Conservation (phyloP, 2,888 invertebrate genomes). For the Carterocephalus palaemon region DNA sequence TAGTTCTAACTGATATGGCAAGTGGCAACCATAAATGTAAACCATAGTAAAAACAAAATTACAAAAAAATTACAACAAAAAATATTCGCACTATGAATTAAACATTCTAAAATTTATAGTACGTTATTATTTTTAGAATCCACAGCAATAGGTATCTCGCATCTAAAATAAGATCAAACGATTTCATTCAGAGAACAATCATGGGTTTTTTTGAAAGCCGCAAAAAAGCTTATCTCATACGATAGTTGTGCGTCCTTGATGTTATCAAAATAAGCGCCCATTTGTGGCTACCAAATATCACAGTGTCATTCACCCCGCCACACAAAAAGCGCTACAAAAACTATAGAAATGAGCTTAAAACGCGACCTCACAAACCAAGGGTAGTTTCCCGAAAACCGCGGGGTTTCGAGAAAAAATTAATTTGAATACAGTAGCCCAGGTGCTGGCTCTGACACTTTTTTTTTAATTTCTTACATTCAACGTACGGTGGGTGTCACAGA, state of each 20-base stretch:
- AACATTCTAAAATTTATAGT: no score
- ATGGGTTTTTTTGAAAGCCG: neutral
- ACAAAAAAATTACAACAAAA: no score
- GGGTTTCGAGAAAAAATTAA: slow-evolving; percentile 56
- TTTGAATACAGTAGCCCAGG: slow-evolving; percentile 76
- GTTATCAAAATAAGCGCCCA: slow-evolving; percentile 45
- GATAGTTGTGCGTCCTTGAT: slow-evolving; percentile 30
- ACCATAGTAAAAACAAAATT: no score
- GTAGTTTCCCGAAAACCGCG: slow-evolving; percentile 59
- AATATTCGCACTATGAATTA: no score
- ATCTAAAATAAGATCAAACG: slow-evolving; percentile 8
- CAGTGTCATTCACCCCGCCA: slow-evolving; percentile 49
- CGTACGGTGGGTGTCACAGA: slow-evolving; percentile 71
- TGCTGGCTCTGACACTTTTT: slow-evolving; percentile 51
- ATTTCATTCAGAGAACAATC: slow-evolving; percentile 20
- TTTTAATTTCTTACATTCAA: slow-evolving; percentile 40
- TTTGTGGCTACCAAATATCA: slow-evolving; percentile 43
- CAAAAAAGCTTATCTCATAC: slow-evolving; percentile 14
- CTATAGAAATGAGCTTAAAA: slow-evolving; percentile 42
- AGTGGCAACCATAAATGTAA: no score
- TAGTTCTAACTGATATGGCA: no score
- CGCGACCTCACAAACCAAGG: slow-evolving; percentile 62
- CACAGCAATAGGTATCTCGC: slow-evolving; percentile 1
- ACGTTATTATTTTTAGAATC: slow-evolving; percentile 1
- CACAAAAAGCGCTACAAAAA: slow-evolving; percentile 37